Base-by-base conservation (phyloP, 2,888 invertebrate genomes). In the Melitaea athalia region DNA sequence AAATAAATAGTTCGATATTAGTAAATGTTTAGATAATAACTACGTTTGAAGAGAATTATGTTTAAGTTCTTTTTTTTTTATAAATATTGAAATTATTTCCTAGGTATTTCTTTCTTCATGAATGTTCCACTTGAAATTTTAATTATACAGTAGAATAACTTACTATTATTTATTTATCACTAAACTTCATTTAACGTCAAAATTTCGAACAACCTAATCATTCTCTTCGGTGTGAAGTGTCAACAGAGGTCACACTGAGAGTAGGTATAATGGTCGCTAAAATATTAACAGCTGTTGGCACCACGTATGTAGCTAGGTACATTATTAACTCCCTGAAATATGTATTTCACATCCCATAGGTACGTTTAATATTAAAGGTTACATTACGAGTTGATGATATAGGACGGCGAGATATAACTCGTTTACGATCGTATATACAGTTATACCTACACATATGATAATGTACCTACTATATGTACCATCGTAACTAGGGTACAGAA, bases 331-430 rank as follows among this genome's bases (percentile, higher is more conserved):
- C 33, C 15, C 38, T 65, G 63, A 72, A 72, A 68, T 66, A 68
- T 70, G 45, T 60, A 73, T 67, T 61, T 63, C 60, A 59, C 50
- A 57, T 64, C 64, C 68, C 64, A 69, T 64, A 49, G 43, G 53
- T 62, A 14, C 43, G 50, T 71, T 70, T 64, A 72, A 72, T 74
- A 74, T 73, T 74, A 61, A 74, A 66, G 65, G 59, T 47, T 53
- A 43, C 49, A 63, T 69, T 64, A 69, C 38, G 24, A 61, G 17
- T 59, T 64, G 50, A 65, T 66, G 63, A 55, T 50, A 53, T 61
- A 17, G 49, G 49, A 38, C 12, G 53, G 7, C 33, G 57, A 10
- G 57, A 57, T 57, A 38, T 57, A 57, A 57, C 57, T 42, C 38
- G 38, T 42, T 42, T 42, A 42, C 38, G 42, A 57, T 10, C 57